A percentile compares a stretch with the other conserved stretches of the same genome.
phyloP scores from a whole-genome alignment of 1,140 invertebrate genomes.

The Laodelphax striatellus region DNA sequence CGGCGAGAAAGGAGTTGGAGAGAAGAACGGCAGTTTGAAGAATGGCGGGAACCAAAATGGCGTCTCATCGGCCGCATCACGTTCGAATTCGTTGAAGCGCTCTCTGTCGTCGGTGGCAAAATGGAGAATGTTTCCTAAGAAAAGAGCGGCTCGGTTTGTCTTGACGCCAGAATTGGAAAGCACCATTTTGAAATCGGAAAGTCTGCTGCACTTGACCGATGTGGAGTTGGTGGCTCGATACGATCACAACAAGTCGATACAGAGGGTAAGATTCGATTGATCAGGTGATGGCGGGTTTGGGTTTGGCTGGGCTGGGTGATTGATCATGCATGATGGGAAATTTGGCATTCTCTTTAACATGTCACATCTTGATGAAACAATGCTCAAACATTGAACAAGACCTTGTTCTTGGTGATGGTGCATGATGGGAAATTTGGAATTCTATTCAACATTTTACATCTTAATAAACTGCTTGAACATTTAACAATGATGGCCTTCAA shows the following conservation, averaged over 20 bases:
- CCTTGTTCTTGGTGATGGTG: no score
- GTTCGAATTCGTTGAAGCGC: neutral
- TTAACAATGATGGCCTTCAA: no score
- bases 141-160: neutral
- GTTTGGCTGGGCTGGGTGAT: no score
- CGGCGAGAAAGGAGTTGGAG: no score
- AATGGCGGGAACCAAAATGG: neutral
- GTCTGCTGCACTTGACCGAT: conserved; percentile 34
- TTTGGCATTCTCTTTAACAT: no score
- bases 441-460: no score
- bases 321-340: no score
- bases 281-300: neutral
- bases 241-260: conserved; percentile 32
- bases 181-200: conserved; percentile 36
- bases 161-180: conserved; percentile 32
- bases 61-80: neutral
- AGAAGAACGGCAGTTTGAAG: no score
- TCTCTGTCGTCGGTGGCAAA: conserved; percentile 1
- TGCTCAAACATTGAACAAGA: no score
- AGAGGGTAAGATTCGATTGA: conserved; percentile 32
- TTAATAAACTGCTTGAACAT: no score
- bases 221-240: conserved; percentile 33
- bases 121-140: neutral
- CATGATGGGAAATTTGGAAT: no score
- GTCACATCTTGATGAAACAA: no score